Base-by-base conservation (phyloP, 2,888 invertebrate species). In the Lasioglossum calceatum region DNA sequence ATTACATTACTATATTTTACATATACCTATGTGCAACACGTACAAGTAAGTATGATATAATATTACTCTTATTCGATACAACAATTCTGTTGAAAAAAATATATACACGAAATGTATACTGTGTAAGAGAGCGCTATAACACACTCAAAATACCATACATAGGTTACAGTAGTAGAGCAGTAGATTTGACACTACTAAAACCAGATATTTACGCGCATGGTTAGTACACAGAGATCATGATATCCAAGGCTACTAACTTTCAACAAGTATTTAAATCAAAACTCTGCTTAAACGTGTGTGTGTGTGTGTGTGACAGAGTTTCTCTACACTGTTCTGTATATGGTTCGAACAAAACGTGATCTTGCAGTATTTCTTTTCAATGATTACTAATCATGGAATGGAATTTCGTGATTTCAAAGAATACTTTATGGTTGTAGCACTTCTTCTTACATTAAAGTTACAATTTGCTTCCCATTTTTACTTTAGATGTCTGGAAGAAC, bases 381-480 rank as follows among this genome's bases (percentile, higher is more conserved):
- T 54, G 54, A 72, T 85, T 64, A 77, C 79, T 90, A 87, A 85
- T 76, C 70, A 79, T 91, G 89, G 86, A 88, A 90, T 90, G 88
- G 74, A 90, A 86, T 39, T 67, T 80, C 79, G 73, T 83, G 76
- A 87, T 87, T 79, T 75, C 73, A 74, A 82, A 61, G 84, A 82
- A 77, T 85, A 86, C 74, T 78, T 76, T 77, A 47, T 54, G 67
- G 50, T 67, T 70, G 42, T 70, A 61, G 50, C 19, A n/a, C 64
- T 64, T 14, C 39, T 39, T 16, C 70, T 39, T 79, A 47, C 58
- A 16, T 44, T 82, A 77, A 61, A 71, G 74, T 71, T 90, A 89
- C 19, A 84, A 36, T 58, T 91, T 88, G 39, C 88, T 77, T 50
- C 97, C 97, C 97, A 97, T 97, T 95, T 97, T 97, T 89, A 97